Base-by-base conservation (phyloP, 2,888 invertebrate genomes). In the Melanostoma scalare region DNA sequence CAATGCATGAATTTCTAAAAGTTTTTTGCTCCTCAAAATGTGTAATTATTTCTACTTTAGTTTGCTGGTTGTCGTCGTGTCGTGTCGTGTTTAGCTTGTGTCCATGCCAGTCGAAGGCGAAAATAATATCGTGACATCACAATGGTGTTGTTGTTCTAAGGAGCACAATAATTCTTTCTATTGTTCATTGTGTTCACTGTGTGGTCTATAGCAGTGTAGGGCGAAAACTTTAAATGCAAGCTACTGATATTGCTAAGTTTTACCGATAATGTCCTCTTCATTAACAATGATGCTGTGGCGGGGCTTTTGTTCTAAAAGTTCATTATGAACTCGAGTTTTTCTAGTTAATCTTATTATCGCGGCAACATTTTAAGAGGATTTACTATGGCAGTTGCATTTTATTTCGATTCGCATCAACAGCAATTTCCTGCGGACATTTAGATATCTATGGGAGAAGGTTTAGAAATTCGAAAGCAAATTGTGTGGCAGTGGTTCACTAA, bases 1-100 rank as follows among this genome's bases (percentile, higher is more conserved):
- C 65, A 69, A 44, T 61, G 61, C 77, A 63, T 63, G 73, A 65
- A 69, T 71, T 78, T n/a, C 44, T 35, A 65, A 69, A 58, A 77
- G 67, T 36, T 56, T 36, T 35, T 42, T 40, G 44, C 63, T 9
- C 60, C 55, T 52, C 69, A 20, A 74, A 82, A 74, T 71, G 48
- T 84, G 74, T 84, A 79, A 84, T 84, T 84, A 84, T 84, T 84
- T 84, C 74, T 69, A 56, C 73, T 77, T 82, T 46, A 73, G 56
- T 67, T 68, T 72, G 77, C 20, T 65, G 48, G 42, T 48, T 50
- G 46, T 75, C 38, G 65, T 53, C n/a, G 48, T 52, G 42, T 9
- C 38, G 42, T 56, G n/a, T 30, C 9, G 44, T 48, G 68, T 55
- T 20, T 4, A 20, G 63, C 71, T 44, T 33, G 42, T 69, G 73